Evolutionary conservation across 1,140 invertebrate species (phyloP), one percentile per base, ranked within the genome.

Genomic region (Solenopsis fugax): DNA sequence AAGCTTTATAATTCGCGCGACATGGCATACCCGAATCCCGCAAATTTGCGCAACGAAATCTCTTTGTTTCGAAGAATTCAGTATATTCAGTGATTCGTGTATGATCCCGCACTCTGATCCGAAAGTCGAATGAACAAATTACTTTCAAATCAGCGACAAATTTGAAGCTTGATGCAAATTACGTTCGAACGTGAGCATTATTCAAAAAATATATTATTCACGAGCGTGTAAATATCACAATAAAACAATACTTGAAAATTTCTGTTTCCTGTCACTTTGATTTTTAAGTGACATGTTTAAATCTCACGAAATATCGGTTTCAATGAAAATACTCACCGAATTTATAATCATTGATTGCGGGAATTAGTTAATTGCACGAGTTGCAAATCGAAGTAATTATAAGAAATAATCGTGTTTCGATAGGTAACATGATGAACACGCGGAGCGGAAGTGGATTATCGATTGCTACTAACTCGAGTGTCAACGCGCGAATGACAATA

Each of bases 381-480:
- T 62, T 62, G 29, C 10, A 67, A 45, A 13, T 65, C n/a, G 64
- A 45, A 21, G n/a, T 67, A 21, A 45, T 67, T 41, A 10, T 67
- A 67, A 2, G n/a, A 67, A 67, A 21, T 67, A 41, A 67, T 67
- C 37, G 12, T n/a, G 4, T 67, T 65, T 67, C n/a, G n/a, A 67
- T 45, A 67, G 5, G 10, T 67, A 67, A 67, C 12, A 45, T 12
- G 64, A 18, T 67, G 37, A 67, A 41, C n/a, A 45, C 4, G 64
- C n/a, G n/a, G 6, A 67, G 16, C 1, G 34, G 16, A 6, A 34
- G 7, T 13, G 34, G 3, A 64, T 16, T 45, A 67, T 34, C 37
- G 64, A 41, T 7, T 41, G 41, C 41, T 41, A 41, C 41, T 5
- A 41, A 41, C 10, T 67, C 10, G 10, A 67, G 64, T 67, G n/a